These are phyloP conservation scores for Dione vanillae DNA, from an alignment of 2,888 invertebrate genomes.

Conservation along the genomic window DNA sequence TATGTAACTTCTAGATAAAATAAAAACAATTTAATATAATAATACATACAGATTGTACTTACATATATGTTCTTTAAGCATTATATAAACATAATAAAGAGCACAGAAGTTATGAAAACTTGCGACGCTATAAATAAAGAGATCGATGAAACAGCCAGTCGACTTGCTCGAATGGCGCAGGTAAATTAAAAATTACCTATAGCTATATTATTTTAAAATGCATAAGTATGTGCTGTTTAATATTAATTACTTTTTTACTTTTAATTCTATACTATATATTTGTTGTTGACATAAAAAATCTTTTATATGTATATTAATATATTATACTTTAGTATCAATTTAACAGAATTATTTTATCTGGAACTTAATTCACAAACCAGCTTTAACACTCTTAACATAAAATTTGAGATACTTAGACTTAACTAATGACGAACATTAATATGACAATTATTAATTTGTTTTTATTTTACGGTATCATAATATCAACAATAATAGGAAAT, in stretches of 20 bases:
- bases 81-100: neutral
- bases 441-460: neutral
- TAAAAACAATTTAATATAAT: conserved; percentile 2
- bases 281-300: too few relatives aligned
- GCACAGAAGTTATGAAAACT: conserved; percentile 7
- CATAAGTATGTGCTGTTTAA: too few relatives aligned
- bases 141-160: conserved; percentile 24
- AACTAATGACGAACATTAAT: neutral
- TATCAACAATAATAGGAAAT: neutral
- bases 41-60: neutral
- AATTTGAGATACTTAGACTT: neutral
- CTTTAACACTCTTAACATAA: neutral
- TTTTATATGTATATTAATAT: too few relatives aligned
- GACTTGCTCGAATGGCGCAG: conserved; percentile 16
- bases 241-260: too few relatives aligned
- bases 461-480: neutral
- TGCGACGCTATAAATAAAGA: conserved; percentile 24
- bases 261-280: too few relatives aligned
- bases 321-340: too few relatives aligned
- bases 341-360: neutral
- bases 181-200: neutral
- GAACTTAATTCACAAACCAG: too few relatives aligned
- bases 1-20: too few relatives aligned
- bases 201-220: too few relatives aligned
- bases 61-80: neutral